These are phyloP conservation scores for Orussus abietinus DNA, from an alignment of 1,140 invertebrate species.

Conservation along the genomic window DNA sequence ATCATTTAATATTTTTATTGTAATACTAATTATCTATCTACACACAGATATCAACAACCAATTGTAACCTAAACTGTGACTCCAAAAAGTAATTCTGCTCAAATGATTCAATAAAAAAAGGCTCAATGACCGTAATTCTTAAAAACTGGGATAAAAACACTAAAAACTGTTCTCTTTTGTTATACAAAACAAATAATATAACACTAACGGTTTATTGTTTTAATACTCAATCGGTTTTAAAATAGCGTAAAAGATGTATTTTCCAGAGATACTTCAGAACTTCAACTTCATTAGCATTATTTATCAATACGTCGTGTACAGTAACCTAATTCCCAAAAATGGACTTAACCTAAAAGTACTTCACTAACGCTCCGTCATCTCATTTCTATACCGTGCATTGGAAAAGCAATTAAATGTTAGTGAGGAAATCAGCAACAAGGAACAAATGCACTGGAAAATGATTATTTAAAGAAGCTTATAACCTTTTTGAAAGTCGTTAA, in stretches of 20 bases:
- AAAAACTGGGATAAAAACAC: background rate
- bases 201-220: background rate
- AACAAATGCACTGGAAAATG: constrained; percentile 3
- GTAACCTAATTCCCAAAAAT: background rate
- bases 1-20: no score
- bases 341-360: constrained; percentile 13
- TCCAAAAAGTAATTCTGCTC: background rate
- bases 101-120: constrained; percentile 12
- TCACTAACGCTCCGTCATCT: no score
- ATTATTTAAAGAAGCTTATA: constrained; percentile 9
- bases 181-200: background rate
- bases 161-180: no score
- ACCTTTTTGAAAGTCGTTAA: constrained; percentile 48
- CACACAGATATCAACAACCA: no score
- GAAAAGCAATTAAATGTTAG: constrained; percentile 6
- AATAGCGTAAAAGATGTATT: background rate
- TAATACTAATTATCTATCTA: no score
- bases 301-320: constrained; percentile 2
- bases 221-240: constrained; percentile 3
- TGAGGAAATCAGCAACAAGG: constrained; percentile 5
- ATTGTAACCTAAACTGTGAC: no score
- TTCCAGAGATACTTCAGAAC: background rate
- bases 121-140: background rate
- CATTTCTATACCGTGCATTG: constrained; percentile 1
- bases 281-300: constrained; percentile 1